These are phyloP conservation scores for Deilephila porcellus DNA, from an alignment of 2,888 invertebrate species.

Conservation along the genomic window DNA sequence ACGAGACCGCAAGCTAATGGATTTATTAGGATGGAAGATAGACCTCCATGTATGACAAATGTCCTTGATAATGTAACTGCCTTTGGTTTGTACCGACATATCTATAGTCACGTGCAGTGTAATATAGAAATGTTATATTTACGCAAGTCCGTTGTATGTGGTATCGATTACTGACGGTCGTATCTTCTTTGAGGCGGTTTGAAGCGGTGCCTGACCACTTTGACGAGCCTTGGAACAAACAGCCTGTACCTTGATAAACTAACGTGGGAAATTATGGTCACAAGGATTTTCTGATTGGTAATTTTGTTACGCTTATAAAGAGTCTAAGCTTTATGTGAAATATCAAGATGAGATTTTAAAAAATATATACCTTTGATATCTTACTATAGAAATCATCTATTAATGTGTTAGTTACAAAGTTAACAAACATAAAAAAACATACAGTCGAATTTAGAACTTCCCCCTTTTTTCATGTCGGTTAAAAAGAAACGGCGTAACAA, in stretches of 20 bases:
- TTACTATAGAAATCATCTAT: no score
- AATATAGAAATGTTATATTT: conserved; percentile 26
- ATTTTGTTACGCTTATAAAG: neutral
- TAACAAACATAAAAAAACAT: no score
- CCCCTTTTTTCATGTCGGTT: no score
- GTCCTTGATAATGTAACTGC: conserved; percentile 4
- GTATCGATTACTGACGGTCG: conserved; percentile 48
- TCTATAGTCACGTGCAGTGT: conserved; percentile 7
- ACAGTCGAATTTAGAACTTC: no score
- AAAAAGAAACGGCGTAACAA: no score
- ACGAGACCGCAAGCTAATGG: conserved; percentile 15
- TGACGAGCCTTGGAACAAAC: conserved; percentile 35
- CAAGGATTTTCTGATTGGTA: neutral
- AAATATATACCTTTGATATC: no score
- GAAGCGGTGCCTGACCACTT: conserved; percentile 43
- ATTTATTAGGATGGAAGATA: conserved; percentile 25
- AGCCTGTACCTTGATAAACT: conserved; percentile 29
- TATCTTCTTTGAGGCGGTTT: conserved; percentile 56
- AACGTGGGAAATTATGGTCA: neutral
- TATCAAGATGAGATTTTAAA: no score
- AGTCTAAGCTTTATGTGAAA: no score
- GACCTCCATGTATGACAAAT: neutral
- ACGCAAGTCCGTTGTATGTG: conserved; percentile 31
- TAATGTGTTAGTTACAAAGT: no score
- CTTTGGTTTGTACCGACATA: neutral